phyloP scores from a whole-genome alignment of 2,113 vertebrate species.

The Barnardius zonarius region DNA sequence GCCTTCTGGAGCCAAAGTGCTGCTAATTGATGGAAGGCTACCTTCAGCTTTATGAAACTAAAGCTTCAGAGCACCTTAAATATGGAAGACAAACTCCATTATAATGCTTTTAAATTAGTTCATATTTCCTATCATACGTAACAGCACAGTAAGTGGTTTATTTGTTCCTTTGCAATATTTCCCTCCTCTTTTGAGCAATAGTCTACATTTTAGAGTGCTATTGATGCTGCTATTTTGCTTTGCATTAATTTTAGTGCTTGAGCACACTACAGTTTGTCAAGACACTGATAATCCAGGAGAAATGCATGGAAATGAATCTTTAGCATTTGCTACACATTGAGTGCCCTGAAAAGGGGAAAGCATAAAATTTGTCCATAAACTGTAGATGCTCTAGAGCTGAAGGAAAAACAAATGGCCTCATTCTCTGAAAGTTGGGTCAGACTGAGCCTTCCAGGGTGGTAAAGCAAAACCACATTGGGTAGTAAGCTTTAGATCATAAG shows the following conservation, averaged over 20 bases:
- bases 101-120: neutral
- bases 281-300: neutral
- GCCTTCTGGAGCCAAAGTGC: neutral
- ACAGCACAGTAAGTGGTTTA: neutral
- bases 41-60: neutral
- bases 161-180: neutral
- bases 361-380: neutral
- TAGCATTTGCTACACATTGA: neutral
- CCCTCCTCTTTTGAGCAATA: neutral
- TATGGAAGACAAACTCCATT: neutral
- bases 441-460: neutral
- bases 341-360: neutral
- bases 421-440: neutral
- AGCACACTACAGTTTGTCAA: neutral
- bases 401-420: neutral
- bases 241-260: neutral
- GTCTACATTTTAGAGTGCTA: neutral
- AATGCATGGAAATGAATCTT: neutral
- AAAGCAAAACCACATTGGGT: neutral
- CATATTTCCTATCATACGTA: neutral
- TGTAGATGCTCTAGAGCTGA: neutral
- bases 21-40: neutral
- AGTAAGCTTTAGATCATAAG: neutral
- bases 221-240: neutral
- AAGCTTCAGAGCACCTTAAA: neutral